These are phyloP conservation scores for Nyctibius bracteatus DNA, from an alignment of 2,113 vertebrate species.

Conservation along the genomic window DNA sequence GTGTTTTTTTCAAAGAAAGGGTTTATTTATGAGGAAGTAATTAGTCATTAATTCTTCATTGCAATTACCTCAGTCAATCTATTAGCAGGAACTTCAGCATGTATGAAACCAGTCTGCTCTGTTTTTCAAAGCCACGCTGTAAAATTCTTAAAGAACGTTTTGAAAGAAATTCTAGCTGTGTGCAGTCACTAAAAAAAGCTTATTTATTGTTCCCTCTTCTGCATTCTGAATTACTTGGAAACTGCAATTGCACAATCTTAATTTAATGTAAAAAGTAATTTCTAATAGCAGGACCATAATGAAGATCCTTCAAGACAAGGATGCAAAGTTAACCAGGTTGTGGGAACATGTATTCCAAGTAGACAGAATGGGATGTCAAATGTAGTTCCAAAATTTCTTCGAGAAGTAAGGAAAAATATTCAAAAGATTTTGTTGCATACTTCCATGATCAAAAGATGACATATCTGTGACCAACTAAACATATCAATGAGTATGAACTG, in stretches of 20 bases:
- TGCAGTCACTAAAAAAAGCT: background rate
- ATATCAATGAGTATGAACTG: background rate
- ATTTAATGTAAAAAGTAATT: background rate
- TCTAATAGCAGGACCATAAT: background rate
- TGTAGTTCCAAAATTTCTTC: background rate
- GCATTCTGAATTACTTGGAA: background rate
- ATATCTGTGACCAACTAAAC: background rate
- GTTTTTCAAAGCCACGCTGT: background rate
- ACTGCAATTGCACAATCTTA: background rate
- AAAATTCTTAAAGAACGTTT: background rate
- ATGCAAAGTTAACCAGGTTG: background rate
- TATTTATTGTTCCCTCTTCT: background rate
- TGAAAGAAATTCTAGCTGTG: background rate
- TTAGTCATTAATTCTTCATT: background rate
- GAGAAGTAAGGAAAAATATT: background rate
- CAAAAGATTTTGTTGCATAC: background rate
- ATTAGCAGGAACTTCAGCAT: background rate
- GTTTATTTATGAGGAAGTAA: background rate
- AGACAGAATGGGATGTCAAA: background rate
- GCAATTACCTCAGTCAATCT: background rate
- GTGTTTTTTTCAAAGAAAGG: background rate
- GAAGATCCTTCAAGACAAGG: background rate
- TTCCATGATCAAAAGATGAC: background rate
- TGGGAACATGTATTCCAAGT: background rate
- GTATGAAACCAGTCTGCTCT: background rate